Conservation (phyloP, 2,113 vertebrate species). For the Serinus canaria region DNA sequence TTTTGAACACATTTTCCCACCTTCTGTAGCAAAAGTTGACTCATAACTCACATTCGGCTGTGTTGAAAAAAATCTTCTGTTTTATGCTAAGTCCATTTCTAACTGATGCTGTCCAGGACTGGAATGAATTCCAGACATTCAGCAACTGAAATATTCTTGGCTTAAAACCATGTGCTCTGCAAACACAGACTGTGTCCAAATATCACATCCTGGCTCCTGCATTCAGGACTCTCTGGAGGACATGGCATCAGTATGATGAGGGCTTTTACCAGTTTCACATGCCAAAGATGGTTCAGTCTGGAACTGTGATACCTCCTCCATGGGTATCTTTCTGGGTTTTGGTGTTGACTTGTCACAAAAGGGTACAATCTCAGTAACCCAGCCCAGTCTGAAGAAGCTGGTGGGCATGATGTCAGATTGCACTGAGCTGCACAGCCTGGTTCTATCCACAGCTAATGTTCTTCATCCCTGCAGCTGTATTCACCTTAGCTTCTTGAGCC, state of each 20-base stretch:
- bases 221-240: neutral
- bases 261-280: neutral
- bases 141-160: neutral
- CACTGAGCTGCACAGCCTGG: neutral
- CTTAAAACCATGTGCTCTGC: neutral
- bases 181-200: neutral
- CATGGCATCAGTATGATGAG: neutral
- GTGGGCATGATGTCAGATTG: neutral
- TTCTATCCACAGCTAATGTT: neutral
- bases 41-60: neutral
- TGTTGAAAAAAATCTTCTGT: neutral
- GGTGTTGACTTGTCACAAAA: neutral
- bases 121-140: neutral
- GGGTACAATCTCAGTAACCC: neutral
- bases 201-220: neutral
- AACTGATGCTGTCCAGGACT: neutral
- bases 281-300: neutral
- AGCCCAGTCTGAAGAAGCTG: neutral
- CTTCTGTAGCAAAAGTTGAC: neutral
- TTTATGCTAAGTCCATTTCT: neutral
- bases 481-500: neutral
- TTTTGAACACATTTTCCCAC: neutral
- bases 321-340: neutral
- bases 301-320: neutral
- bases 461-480: neutral